Evolutionary conservation across 2,888 invertebrate genomes (phyloP).

Genomic region (Opisthograptis luteolata): DNA sequence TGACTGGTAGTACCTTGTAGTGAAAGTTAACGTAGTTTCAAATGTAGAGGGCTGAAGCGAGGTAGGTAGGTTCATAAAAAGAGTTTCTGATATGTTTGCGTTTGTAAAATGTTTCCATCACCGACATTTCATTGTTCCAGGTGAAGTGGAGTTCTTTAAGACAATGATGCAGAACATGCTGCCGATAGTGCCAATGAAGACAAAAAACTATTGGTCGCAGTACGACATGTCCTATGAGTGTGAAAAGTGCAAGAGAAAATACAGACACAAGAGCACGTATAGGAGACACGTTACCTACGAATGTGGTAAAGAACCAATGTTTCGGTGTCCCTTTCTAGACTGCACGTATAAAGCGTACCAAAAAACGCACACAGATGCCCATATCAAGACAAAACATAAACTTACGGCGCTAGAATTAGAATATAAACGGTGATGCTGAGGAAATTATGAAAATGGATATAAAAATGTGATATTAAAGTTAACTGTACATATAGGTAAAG

Average conservation of each 20-base stretch:
- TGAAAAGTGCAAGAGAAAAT: slow-evolving; percentile 88
- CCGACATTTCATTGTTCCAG: slow-evolving; percentile 73
- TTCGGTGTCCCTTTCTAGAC: slow-evolving; percentile 76
- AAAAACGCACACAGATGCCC: slow-evolving; percentile 80
- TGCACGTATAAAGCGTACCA: slow-evolving; percentile 81
- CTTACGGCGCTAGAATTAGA: slow-evolving; percentile 86
- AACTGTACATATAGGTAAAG: slow-evolving; percentile 38
- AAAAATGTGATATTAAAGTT: slow-evolving; percentile 78
- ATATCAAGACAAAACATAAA: slow-evolving; percentile 81
- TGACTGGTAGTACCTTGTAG: too few relatives aligned
- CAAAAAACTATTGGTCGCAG: slow-evolving; percentile 79
- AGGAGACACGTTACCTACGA: slow-evolving; percentile 88
- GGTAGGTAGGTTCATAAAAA: slow-evolving; percentile 18
- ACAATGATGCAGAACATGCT: slow-evolving; percentile 79
- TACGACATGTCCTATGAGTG: slow-evolving; percentile 82
- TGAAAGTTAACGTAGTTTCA: too few relatives aligned
- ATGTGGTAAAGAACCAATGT: slow-evolving; percentile 86
- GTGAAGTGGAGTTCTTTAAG: slow-evolving; percentile 81
- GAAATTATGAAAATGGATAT: slow-evolving; percentile 29
- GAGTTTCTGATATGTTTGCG: background rate
- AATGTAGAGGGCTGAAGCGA: slow-evolving; percentile 8
- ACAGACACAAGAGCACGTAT: slow-evolving; percentile 89
- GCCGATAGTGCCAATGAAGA: slow-evolving; percentile 78
- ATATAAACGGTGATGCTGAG: slow-evolving; percentile 63
- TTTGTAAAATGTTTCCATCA: slow-evolving; percentile 41